Evolutionary conservation across 2,888 invertebrate genomes (phyloP), one percentile per base, ranked within the genome.

Genomic region (Thereva unica): DNA sequence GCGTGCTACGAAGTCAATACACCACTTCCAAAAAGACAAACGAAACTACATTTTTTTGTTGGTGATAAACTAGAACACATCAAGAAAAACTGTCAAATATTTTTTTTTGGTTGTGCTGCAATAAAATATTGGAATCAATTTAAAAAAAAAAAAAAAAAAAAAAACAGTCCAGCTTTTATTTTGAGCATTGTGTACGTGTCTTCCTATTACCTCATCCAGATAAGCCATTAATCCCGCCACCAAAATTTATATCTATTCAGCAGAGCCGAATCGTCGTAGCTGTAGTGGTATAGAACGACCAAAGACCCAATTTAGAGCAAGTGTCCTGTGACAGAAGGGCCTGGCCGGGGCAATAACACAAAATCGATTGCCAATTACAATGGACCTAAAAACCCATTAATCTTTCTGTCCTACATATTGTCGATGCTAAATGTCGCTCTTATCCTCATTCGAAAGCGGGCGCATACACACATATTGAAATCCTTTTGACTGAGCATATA

Each of bases 331-430:
- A 57, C 47, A 45, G 44, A 45, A 66, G 49, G 63, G 63, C 57
- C 57, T 64, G 49, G 64, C 50, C 40, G 38, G 61, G 50, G 40
- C 61, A 61, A 61, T 61, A 67, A 69, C 64, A 59, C 37, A 59
- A 67, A 68, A 68, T 68, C 68, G 68, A 68, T 68, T 61, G 61
- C 65, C 68, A 68, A 68, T 68, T 68, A 68, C 68, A 68, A 68
- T 66, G 56, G 68, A 61, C 66, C 68, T 66, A 65, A 53, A 56
- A 66, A 65, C 65, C 61, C 68, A 68, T 68, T 68, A 68, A 68
- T 68, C 68, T 68, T 65, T 54, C 61, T 50, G 61, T 50, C 65
- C 59, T 61, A 59, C 61, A 61, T 61, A 56, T 56, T 64, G 56
- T 64, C 64, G 52, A 57, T 56, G 49, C 55, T 67, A 49, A 64